Conservation (phyloP, 2,888 invertebrate species). For the Pardosa pseudoannulata region DNA sequence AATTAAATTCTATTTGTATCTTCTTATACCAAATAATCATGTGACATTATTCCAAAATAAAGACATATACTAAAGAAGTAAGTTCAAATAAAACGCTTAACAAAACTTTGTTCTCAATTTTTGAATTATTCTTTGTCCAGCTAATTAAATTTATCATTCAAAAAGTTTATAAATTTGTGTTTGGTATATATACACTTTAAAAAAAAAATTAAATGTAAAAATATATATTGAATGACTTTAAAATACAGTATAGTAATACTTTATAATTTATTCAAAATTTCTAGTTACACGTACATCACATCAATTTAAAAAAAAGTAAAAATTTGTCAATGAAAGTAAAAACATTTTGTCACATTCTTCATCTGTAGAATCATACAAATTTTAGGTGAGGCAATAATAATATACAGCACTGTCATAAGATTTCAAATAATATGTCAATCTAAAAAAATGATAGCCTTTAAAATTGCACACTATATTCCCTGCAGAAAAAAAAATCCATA, state of each 20-base stretch:
- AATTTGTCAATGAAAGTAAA: conserved; percentile 68
- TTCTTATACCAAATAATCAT: no score
- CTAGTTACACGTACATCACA: conserved; percentile 69
- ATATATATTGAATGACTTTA: no score
- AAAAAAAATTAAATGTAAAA: no score
- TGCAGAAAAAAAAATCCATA: conserved; percentile 29
- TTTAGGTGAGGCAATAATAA: conserved; percentile 61
- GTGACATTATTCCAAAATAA: no score
- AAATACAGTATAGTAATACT: conserved; percentile 36
- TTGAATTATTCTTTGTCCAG: no score
- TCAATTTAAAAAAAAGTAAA: conserved; percentile 71
- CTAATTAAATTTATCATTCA: no score
- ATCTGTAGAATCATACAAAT: conserved; percentile 66
- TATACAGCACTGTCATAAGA: conserved; percentile 57
- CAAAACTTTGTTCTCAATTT: no score
- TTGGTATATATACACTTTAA: no score
- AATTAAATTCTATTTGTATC: no score
- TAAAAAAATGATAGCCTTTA: conserved; percentile 43
- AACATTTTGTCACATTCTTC: conserved; percentile 60
- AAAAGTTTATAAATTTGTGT: no score
- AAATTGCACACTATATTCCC: conserved; percentile 21
- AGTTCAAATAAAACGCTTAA: no score
- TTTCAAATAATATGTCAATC: conserved; percentile 27
- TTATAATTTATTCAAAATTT: conserved; percentile 71
- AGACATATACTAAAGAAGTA: no score